Evolutionary conservation across 2,888 invertebrate species (phyloP).

Genomic region (Stictocephala bisonia): DNA sequence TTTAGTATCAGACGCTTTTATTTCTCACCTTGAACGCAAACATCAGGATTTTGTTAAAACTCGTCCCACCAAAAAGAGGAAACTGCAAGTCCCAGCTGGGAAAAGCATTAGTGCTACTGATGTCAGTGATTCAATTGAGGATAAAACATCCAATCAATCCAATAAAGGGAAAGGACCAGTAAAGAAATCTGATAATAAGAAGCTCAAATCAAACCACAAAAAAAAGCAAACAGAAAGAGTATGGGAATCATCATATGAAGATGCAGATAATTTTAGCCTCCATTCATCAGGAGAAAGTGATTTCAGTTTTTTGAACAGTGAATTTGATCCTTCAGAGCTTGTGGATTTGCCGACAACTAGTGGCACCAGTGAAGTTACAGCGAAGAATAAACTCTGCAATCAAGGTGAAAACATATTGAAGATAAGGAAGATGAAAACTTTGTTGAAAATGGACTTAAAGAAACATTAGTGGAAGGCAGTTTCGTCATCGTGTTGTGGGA

Average conservation of each 20-base stretch:
- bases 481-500: slow-evolving; percentile 28
- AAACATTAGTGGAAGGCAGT: slow-evolving; percentile 34
- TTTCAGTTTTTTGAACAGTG: slow-evolving; percentile 34
- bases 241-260: slow-evolving; percentile 23
- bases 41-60: slow-evolving; percentile 19
- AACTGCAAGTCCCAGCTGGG: slow-evolving; percentile 36
- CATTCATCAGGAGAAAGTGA: slow-evolving; percentile 32
- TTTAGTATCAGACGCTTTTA: slow-evolving; percentile 23
- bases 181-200: slow-evolving; percentile 32
- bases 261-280: slow-evolving; percentile 34
- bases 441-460: slow-evolving; percentile 36
- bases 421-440: too few relatives aligned
- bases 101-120: slow-evolving; percentile 29
- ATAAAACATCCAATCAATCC: slow-evolving; percentile 25
- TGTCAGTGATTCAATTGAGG: slow-evolving; percentile 8
- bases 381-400: slow-evolving; percentile 33
- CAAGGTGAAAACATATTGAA: slow-evolving; percentile 20
- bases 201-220: slow-evolving; percentile 20
- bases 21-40: slow-evolving; percentile 21
- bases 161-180: slow-evolving; percentile 10
- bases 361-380: slow-evolving; percentile 21
- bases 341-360: slow-evolving; percentile 25
- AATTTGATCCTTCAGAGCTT: slow-evolving; percentile 34
- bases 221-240: slow-evolving; percentile 24
- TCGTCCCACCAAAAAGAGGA: slow-evolving; percentile 15